These are phyloP conservation scores for Otocyon megalotis DNA, from an alignment of 2,113 vertebrate genomes.

Conservation along the genomic window DNA sequence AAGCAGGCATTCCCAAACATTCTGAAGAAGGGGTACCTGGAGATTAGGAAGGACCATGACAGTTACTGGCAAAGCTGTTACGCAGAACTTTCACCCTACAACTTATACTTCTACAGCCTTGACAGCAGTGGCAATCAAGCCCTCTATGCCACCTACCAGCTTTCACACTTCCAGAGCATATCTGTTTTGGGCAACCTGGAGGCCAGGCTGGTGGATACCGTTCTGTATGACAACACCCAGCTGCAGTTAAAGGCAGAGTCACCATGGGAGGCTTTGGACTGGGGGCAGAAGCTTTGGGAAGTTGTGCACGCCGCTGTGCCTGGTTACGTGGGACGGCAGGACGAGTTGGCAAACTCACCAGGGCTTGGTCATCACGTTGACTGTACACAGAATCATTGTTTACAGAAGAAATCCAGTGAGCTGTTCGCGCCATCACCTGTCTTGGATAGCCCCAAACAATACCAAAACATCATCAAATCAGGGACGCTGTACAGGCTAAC, in stretches of 20 bases:
- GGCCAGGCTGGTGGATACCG: conserved; percentile 91
- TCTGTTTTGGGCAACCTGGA: conserved; percentile 90
- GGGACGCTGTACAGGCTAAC: conserved; percentile 93
- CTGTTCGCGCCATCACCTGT: conserved; percentile 87
- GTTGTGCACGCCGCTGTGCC: conserved; percentile 87
- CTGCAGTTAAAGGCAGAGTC: conserved; percentile 93
- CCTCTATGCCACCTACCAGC: conserved; percentile 91
- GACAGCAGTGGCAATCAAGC: conserved; percentile 95
- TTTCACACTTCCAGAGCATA: conserved; percentile 95
- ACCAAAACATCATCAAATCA: conserved; percentile 92
- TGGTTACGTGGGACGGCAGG: conserved; percentile 80
- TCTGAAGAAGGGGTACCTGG: conserved; percentile 95
- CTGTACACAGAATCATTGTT: conserved; percentile 77
- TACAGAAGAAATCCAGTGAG: conserved; percentile 86
- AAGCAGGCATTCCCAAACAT: conserved; percentile 91
- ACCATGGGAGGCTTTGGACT: conserved; percentile 95
- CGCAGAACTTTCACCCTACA: conserved; percentile 94
- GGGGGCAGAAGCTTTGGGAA: conserved; percentile 95
- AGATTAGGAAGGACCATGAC: conserved; percentile 92
- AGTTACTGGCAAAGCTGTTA: conserved; percentile 95
- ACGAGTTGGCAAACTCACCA: conserved; percentile 81
- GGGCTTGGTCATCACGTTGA: conserved; percentile 78
- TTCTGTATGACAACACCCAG: conserved; percentile 94
- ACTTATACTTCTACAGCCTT: conserved; percentile 93
- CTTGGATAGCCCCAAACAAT: conserved; percentile 84